Evolutionary conservation across 2,888 invertebrate genomes (phyloP), one percentile per base, ranked within the genome.

Genomic region (Drosophila mulleri): DNA sequence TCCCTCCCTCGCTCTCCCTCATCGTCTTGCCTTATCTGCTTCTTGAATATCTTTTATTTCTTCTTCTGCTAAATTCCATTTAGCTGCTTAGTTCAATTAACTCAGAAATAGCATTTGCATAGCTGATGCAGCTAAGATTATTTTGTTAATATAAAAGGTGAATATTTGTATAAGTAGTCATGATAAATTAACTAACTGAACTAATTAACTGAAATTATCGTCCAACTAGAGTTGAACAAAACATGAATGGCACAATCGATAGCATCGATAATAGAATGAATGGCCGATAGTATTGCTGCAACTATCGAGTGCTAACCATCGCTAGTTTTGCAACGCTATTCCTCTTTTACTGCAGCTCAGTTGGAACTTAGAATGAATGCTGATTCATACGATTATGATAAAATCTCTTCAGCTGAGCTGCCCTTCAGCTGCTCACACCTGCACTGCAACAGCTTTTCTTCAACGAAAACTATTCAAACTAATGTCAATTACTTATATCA

Each of bases 401-500:
- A 9, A 47, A 48, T 5, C 9, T n/a, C 16, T 26, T 23, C 8
- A 29, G 8, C 29, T 20, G 20, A 29, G 8, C 29, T 20, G 20
- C 44, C 20, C 20, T 23, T 23, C 11, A 44, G 23, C 26, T n/a
- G 47, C 47, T 48, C n/a, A 29, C 29, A 48, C 11, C 32, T 32
- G 11, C 32, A 1, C 29, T 6, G 0, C n/a, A 16, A 2, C 2
- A 26, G 29, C 26, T 26, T 50, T 32, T 18, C 50, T 50, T 29
- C 20, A 18, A 8, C 29, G 54, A 2, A 54, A 54, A 41, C 35
- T 57, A 44, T 44, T 32, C 20, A 18, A 66, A 41, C 54, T 67
- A 54, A 39, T 35, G 48, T 20, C 47, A 48, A 67, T 67, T 56
- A 29, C 35, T 56, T 11, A 41, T 41, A 54, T 41, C 67, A 35